phyloP scores from a whole-genome alignment of 2,888 invertebrate genomes.

The Drosophila nr. fundita region DNA sequence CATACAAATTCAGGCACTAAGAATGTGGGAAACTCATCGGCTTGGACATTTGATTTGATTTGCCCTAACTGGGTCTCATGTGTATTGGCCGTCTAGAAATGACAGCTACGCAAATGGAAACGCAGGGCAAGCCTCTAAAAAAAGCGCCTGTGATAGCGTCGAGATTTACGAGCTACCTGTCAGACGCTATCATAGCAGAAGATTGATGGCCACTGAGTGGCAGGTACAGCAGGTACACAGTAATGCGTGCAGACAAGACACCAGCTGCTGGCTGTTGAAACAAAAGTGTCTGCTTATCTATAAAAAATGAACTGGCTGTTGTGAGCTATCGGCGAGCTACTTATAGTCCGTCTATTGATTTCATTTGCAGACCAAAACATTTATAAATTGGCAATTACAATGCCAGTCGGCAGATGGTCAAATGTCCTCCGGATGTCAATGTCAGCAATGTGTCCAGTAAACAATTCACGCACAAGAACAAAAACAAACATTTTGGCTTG shows the following conservation, averaged over 20 bases:
- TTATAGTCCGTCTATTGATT: constrained; percentile 62
- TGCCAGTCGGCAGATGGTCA: constrained; percentile 36
- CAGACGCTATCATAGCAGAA: constrained; percentile 73
- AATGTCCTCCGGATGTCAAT: constrained; percentile 41
- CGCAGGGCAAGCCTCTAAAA: constrained; percentile 39
- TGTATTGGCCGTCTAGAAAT: constrained; percentile 59
- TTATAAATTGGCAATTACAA: constrained; percentile 59
- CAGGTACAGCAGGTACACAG: constrained; percentile 47
- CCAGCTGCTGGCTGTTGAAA: constrained; percentile 41
- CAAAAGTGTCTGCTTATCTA: constrained; percentile 54
- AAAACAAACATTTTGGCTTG: constrained; percentile 14
- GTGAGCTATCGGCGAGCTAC: constrained; percentile 24
- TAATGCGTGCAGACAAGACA: constrained; percentile 12
- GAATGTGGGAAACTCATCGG: constrained; percentile 39
- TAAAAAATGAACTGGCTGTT: constrained; percentile 69
- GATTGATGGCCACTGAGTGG: constrained; percentile 67
- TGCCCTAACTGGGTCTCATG: constrained; percentile 59
- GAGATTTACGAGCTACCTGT: constrained; percentile 77
- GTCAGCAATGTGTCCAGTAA: constrained; percentile 60
- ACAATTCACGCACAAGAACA: constrained; percentile 48
- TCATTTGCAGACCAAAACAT: constrained; percentile 44
- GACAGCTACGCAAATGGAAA: constrained; percentile 77
- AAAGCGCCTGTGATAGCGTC: constrained; percentile 54
- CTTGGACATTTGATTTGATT: constrained; percentile 58
- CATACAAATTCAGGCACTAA: background rate